Conservation (phyloP, 1,140 invertebrate species). For the Heterodera carotae region DNA sequence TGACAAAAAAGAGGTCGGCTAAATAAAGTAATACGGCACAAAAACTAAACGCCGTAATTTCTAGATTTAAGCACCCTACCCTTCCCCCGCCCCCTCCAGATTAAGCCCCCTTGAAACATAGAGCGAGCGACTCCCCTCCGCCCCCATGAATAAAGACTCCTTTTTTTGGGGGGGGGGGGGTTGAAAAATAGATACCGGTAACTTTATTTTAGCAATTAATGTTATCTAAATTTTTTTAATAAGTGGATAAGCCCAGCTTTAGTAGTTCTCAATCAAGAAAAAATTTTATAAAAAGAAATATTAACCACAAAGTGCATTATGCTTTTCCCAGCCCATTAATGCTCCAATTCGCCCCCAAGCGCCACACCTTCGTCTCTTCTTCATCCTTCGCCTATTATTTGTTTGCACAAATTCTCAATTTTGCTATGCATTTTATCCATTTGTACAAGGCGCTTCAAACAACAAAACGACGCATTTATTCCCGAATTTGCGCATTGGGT, state of each 20-base stretch:
- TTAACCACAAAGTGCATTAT: background rate
- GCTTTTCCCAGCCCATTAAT: background rate
- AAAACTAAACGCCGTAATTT: too few relatives aligned
- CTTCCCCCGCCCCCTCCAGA: too few relatives aligned
- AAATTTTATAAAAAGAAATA: background rate
- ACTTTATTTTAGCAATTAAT: background rate
- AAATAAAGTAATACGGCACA: background rate
- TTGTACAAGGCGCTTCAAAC: background rate
- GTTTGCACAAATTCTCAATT: slow-evolving; percentile 3
- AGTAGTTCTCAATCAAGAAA: too few relatives aligned
- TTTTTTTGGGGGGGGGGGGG: too few relatives aligned
- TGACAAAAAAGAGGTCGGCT: background rate
- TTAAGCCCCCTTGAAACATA: too few relatives aligned
- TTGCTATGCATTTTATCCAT: slow-evolving; percentile 3
- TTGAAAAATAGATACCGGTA: background rate
- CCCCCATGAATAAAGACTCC: too few relatives aligned
- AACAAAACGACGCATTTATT: background rate
- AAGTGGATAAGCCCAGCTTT: too few relatives aligned
- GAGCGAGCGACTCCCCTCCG: too few relatives aligned
- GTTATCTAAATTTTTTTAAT: background rate
- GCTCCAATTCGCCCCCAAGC: background rate
- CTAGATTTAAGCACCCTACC: too few relatives aligned
- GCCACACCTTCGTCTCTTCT: background rate
- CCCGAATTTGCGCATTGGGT: too few relatives aligned
- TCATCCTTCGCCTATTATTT: background rate